Percentiles rank a stretch among this genome's conserved stretches.
These are phyloP conservation scores for Trissolcus basalis DNA, from an alignment of 1,140 invertebrate species.

Conservation along the genomic window DNA sequence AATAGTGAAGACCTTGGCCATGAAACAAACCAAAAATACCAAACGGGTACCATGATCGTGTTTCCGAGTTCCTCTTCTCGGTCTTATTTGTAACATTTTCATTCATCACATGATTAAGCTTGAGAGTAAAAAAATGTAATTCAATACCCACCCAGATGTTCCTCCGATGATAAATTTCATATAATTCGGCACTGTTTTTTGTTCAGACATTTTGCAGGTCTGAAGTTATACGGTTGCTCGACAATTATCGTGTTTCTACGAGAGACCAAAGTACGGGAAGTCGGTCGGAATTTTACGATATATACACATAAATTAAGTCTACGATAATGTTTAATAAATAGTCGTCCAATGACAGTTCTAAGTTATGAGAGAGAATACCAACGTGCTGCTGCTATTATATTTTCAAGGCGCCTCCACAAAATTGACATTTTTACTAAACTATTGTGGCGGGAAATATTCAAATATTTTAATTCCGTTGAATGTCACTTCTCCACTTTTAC, in stretches of 20 bases:
- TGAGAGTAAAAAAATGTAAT: constrained; percentile 32
- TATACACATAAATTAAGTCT: constrained; percentile 3
- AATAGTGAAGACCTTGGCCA: constrained; percentile 20
- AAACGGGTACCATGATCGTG: too few relatives aligned
- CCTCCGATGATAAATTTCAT: constrained; percentile 82
- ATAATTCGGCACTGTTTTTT: constrained; percentile 77
- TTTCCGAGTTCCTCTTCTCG: too few relatives aligned
- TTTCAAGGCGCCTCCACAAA: too few relatives aligned
- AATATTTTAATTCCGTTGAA: too few relatives aligned
- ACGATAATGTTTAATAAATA: constrained; percentile 13
- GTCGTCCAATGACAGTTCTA: too few relatives aligned
- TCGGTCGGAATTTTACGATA: neutral
- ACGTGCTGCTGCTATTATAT: too few relatives aligned
- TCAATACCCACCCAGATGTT: constrained; percentile 81
- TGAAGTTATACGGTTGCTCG: neutral
- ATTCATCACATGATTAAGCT: neutral
- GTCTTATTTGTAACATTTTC: neutral
- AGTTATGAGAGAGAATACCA: too few relatives aligned
- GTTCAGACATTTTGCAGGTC: constrained; percentile 43
- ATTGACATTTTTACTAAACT: too few relatives aligned
- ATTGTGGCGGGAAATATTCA: too few relatives aligned
- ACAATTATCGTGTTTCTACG: neutral
- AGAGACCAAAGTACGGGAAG: neutral
- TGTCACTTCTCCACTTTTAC: too few relatives aligned
- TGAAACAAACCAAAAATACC: constrained; percentile 15